Conservation (phyloP, 2,797 vertebrate genomes). For the Podarcis siculus region DNA sequence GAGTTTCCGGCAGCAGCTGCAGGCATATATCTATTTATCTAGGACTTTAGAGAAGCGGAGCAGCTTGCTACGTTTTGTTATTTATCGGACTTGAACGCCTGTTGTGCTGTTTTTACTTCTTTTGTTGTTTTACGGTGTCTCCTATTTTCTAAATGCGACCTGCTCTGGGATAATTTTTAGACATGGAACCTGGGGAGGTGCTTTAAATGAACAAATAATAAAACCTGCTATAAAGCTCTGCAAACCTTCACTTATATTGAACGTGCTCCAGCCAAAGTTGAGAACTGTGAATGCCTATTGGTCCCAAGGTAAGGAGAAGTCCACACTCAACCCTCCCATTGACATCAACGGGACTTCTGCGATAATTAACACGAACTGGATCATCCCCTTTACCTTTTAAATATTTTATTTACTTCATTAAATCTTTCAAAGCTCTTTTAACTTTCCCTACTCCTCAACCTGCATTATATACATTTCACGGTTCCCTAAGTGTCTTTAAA, state of each 20-base stretch:
- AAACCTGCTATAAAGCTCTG: background rate
- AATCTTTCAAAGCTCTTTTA: conserved; percentile 55
- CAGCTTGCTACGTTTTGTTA: too few relatives aligned
- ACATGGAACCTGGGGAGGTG: too few relatives aligned
- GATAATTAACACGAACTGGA: background rate
- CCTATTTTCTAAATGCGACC: too few relatives aligned
- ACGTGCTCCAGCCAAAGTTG: background rate
- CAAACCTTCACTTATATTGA: background rate
- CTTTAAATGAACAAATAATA: too few relatives aligned
- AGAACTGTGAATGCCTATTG: background rate
- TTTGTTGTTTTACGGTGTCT: too few relatives aligned
- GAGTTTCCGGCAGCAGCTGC: too few relatives aligned
- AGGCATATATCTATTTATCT: too few relatives aligned
- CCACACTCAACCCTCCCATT: background rate
- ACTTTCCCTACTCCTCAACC: conserved; percentile 70
- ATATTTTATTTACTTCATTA: background rate
- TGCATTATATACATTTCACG: conserved; percentile 76
- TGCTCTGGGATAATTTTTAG: too few relatives aligned
- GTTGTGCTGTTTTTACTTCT: too few relatives aligned
- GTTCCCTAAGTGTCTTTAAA: conserved; percentile 79
- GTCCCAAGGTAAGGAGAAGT: background rate
- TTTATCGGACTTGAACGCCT: too few relatives aligned
- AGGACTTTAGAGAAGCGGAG: too few relatives aligned
- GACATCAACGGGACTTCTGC: background rate
- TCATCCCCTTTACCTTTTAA: background rate